phyloP scores from a whole-genome alignment of 2,113 vertebrate species.

The Phalacrocorax brasilianus region DNA sequence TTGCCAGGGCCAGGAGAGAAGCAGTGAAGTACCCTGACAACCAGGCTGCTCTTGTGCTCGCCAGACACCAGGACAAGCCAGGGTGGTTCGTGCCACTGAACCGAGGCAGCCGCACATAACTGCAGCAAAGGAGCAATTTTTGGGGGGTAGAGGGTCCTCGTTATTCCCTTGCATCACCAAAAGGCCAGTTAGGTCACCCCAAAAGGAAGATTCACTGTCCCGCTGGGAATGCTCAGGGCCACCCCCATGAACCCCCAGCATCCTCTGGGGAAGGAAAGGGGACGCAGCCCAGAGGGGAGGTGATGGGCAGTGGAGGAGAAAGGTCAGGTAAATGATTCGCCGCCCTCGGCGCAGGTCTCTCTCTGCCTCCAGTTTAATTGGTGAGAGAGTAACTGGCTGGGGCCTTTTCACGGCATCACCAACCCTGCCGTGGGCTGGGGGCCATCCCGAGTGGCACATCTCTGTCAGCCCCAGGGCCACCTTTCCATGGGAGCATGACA shows the following conservation, averaged over 20 bases:
- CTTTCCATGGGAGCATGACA: neutral
- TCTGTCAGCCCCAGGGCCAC: neutral
- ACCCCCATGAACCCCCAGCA: rapidly evolving
- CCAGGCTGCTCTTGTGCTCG: neutral
- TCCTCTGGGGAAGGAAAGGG: neutral
- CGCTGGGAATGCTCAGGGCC: neutral
- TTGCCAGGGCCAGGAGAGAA: neutral
- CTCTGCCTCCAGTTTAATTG: slow-evolving; percentile 6
- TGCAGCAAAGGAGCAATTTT: neutral
- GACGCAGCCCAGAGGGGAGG: neutral
- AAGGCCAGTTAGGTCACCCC: neutral
- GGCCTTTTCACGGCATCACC: neutral
- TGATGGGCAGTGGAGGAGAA: neutral
- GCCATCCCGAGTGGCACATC: neutral
- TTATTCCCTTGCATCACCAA: neutral
- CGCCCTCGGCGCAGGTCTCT: rapidly evolving
- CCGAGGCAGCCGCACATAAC: rapidly evolving
- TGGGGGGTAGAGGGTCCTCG: rapidly evolving
- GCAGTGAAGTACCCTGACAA: rapidly evolving
- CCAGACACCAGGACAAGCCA: neutral
- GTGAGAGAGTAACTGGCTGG: neutral
- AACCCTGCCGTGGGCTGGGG: neutral
- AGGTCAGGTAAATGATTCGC: slow-evolving; percentile 25
- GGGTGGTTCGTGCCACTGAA: neutral
- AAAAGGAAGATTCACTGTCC: neutral